Base-by-base conservation (phyloP, 2,888 invertebrate species). In the Polia nebulosa region DNA sequence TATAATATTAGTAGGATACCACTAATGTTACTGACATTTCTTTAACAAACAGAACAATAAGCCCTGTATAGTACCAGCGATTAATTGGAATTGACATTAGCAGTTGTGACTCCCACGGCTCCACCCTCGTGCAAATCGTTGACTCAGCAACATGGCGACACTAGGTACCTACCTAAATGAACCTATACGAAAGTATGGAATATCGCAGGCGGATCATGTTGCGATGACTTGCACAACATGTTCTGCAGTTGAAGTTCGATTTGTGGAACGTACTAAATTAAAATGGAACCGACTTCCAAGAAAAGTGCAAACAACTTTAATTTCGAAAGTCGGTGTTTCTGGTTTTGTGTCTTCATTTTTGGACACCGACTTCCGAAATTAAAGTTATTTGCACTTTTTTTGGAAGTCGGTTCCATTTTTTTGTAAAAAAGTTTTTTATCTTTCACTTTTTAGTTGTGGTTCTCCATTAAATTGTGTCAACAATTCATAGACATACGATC, bases 51-150 rank as follows among this genome's bases (percentile, higher is more conserved):
- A 29, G 20, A 66, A 71, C 25, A 66, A 44, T 56, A 56, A 47
- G 20, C 25, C 44, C 4, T 44, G 25, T 49, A 29, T 27, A 76
- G 47, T 76, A 53, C 9, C n/a, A 20, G 25, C 25, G 29, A 36
- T 59, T 72, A 58, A 72, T 76, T 55, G 59, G 34, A 76, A 76
- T 72, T 76, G 70, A 69, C 36, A 55, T 76, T 44, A 59, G 29
- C 41, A 39, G 56, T 58, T 47, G 25, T 44, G 58, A 69, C 72
- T 76, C 72, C 76, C 72, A 72, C 72, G 59, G 36, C 29, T 76
- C 34, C 70, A 69, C 70, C 70, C 70, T 58, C 70, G 76, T 55
- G 47, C 36, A 59, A 55, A 49, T 49, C 32, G 41, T 58, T 72
- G 72, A 72, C 53, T 72, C 72, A 72, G 70, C 59, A 39, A 44